Conservation (phyloP, 2,797 vertebrate genomes). For the Mormyrus proboscirostris region DNA sequence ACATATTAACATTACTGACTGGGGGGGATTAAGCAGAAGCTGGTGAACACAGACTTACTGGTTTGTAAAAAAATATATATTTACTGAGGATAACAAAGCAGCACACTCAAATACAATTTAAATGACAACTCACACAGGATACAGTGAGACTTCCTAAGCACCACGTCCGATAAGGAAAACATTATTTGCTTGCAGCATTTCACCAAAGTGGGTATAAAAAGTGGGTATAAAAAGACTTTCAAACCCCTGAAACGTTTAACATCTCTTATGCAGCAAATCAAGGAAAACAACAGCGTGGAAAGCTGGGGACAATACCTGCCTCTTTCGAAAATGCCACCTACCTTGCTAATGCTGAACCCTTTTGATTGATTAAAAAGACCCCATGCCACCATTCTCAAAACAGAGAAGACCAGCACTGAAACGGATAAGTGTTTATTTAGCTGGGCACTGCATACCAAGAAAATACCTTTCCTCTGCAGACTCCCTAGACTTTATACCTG, state of each 20-base stretch:
- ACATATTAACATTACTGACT: constrained; percentile 2
- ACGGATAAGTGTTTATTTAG: constrained; percentile 61
- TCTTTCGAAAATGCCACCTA: not conserved
- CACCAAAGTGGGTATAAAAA: constrained; percentile 18
- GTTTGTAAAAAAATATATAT: constrained; percentile 25
- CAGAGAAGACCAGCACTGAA: constrained; percentile 49
- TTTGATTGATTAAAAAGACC: constrained; percentile 23
- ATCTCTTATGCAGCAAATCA: constrained; percentile 23
- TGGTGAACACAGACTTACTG: constrained; percentile 21
- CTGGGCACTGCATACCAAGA: not conserved
- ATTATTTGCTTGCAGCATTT: constrained; percentile 19
- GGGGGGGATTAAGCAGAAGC: constrained; percentile 16
- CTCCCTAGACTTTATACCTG: not conserved
- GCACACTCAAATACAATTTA: constrained; percentile 14
- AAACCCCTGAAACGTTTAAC: constrained; percentile 22
- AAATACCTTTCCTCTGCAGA: not conserved
- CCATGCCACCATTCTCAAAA: constrained; percentile 63
- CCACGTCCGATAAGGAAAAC: constrained; percentile 17
- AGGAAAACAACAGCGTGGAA: not conserved
- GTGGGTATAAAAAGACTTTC: constrained; percentile 18
- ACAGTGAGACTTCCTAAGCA: constrained; percentile 16
- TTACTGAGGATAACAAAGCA: constrained; percentile 23
- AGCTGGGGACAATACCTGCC: not conserved
- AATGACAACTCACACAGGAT: constrained; percentile 15
- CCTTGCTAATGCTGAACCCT: constrained; percentile 11